These are phyloP conservation scores for Chrysocyon brachyurus DNA, from an alignment of 2,797 vertebrate species.

Conservation along the genomic window DNA sequence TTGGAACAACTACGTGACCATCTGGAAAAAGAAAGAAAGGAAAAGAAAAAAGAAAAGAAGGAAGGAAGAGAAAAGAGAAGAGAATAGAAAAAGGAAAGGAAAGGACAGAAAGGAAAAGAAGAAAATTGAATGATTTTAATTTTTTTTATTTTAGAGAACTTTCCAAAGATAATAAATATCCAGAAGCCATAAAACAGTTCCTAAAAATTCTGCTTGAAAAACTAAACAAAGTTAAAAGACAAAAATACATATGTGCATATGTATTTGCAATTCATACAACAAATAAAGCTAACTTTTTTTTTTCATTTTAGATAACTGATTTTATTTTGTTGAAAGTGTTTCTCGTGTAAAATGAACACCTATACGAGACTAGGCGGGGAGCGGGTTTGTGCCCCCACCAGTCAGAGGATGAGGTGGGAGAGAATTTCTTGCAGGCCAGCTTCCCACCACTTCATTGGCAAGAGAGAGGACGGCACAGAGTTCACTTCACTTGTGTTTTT, in stretches of 20 bases:
- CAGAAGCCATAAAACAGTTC: neutral
- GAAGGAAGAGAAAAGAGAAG: too few species aligned
- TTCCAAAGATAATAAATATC: conserved; percentile 32
- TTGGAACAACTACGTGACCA: neutral
- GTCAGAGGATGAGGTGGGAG: neutral
- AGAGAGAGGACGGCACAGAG: neutral
- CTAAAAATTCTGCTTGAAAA: conserved; percentile 35
- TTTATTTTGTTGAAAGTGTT: conserved; percentile 72
- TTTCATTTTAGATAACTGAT: conserved; percentile 10
- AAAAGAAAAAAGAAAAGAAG: neutral
- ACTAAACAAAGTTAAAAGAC: neutral
- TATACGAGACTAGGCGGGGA: neutral
- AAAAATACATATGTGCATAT: neutral
- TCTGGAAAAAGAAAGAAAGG: conserved; percentile 25
- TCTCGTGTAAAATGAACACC: neutral
- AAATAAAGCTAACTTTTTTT: neutral
- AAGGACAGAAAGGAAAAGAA: neutral
- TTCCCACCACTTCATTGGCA: neutral
- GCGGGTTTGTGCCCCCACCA: neutral
- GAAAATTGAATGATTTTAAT: neutral
- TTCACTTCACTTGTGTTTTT: neutral
- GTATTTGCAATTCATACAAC: neutral
- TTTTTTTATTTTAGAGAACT: conserved; percentile 24
- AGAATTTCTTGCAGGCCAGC: neutral
- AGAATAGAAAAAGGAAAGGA: too few species aligned